A percentile compares a stretch with the other conserved stretches of the same genome.
Conservation (phyloP, 2,113 vertebrate species). For the Pteruthius melanotis region DNA sequence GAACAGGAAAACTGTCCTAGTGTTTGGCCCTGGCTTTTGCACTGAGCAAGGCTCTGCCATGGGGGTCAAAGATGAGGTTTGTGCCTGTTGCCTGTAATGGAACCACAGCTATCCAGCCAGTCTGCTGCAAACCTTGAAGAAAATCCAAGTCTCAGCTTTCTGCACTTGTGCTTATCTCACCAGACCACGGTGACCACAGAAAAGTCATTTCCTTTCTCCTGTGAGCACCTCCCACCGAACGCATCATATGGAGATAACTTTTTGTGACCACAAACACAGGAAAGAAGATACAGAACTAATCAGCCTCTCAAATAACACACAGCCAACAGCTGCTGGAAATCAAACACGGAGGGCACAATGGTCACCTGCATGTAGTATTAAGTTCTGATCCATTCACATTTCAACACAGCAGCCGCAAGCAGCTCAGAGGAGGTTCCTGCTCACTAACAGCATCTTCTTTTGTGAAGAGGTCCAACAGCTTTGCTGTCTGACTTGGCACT, state of each 20-base stretch:
- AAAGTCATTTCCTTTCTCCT: background rate
- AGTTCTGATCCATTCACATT: background rate
- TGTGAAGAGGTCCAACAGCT: background rate
- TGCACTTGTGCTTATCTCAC: conserved; percentile 34
- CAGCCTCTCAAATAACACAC: background rate
- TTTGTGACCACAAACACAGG: background rate
- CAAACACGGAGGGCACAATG: background rate
- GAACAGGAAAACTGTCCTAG: background rate
- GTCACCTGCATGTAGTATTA: background rate
- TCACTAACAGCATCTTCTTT: background rate
- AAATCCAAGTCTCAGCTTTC: background rate
- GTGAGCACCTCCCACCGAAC: background rate
- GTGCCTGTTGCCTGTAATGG: background rate
- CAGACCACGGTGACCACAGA: background rate
- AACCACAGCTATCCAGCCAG: background rate
- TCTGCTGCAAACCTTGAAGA: background rate
- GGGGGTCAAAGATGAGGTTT: background rate
- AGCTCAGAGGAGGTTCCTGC: background rate
- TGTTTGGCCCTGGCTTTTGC: background rate
- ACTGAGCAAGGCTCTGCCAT: background rate
- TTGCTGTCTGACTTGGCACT: background rate
- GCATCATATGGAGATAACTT: background rate
- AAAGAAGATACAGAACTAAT: background rate
- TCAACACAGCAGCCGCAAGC: background rate
- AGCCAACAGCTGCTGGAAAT: background rate